Evolutionary conservation across 2,113 vertebrate species (phyloP).

Genomic region (Corythornis vintsioides): DNA sequence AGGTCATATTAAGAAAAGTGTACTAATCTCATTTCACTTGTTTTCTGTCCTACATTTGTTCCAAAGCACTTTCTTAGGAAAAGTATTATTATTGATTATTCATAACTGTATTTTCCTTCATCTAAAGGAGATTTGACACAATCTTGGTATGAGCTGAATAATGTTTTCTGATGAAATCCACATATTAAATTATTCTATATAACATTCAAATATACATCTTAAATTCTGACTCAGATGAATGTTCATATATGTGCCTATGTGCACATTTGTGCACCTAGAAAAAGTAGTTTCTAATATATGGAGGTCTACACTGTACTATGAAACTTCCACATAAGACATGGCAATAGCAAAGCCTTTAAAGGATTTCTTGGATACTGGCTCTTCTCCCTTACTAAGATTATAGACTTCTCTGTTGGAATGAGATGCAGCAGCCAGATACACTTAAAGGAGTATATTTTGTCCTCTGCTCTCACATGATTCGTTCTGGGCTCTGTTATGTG

Average conservation of each 20-base stretch:
- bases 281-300: neutral
- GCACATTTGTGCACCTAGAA: neutral
- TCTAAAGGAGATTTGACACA: neutral
- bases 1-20: neutral
- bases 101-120: neutral
- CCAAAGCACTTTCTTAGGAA: neutral
- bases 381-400: slow-evolving; percentile 12
- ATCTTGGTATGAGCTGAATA: neutral
- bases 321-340: neutral
- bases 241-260: neutral
- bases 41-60: neutral
- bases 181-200: neutral
- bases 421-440: neutral
- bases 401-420: neutral
- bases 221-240: neutral
- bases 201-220: neutral
- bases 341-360: neutral
- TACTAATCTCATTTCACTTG: neutral
- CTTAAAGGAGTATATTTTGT: neutral
- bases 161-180: neutral
- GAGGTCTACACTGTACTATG: neutral
- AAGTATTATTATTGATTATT: neutral
- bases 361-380: neutral
- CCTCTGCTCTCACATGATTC: neutral
- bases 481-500: neutral